These are phyloP conservation scores for Tympanuchus pallidicinctus DNA, from an alignment of 2,113 vertebrate genomes.

Conservation along the genomic window DNA sequence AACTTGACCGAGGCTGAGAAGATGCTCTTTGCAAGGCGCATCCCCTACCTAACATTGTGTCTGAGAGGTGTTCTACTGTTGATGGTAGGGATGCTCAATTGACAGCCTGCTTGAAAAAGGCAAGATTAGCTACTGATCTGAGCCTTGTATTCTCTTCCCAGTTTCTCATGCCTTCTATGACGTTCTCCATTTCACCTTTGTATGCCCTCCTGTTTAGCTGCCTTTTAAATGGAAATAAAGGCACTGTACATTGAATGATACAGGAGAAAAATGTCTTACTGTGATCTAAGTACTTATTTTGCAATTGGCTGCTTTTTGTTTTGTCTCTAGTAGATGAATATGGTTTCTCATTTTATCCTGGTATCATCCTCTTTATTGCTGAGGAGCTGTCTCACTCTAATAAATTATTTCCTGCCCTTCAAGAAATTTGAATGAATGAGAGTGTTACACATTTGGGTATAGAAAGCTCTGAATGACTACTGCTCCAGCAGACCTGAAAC, in stretches of 20 bases:
- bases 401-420: background rate
- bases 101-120: background rate
- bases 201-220: background rate
- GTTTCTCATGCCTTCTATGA: background rate
- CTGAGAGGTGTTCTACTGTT: background rate
- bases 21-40: background rate
- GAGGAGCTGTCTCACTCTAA: background rate
- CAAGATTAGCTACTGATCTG: background rate
- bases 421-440: background rate
- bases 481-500: background rate
- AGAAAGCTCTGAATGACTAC: background rate
- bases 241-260: background rate
- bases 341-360: background rate
- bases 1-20: background rate
- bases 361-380: background rate
- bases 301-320: background rate
- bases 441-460: background rate
- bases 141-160: background rate
- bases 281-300: background rate
- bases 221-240: background rate
- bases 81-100: background rate
- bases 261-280: background rate
- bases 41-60: accelerated
- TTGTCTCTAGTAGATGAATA: background rate
- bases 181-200: background rate